Evolutionary conservation across 2,888 invertebrate species (phyloP).

Genomic region (Abscondita cerata): DNA sequence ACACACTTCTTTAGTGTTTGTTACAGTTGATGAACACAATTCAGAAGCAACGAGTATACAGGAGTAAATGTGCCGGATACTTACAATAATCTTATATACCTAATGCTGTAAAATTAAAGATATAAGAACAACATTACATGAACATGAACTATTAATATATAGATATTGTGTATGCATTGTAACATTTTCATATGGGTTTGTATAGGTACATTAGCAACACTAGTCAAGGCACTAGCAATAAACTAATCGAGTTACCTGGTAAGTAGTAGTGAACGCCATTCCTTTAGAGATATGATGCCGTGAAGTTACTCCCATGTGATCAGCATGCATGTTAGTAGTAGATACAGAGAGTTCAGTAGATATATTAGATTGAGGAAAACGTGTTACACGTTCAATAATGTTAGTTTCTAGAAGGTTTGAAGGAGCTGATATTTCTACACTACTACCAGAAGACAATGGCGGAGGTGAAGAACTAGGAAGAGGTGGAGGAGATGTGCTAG

Average conservation of each 20-base stretch:
- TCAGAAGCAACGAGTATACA: slow-evolving; percentile 1
- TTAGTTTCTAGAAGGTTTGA: background rate
- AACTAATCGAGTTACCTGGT: slow-evolving; percentile 22
- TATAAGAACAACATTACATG: too few species aligned
- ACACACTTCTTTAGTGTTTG: slow-evolving; percentile 3
- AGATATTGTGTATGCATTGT: too few species aligned
- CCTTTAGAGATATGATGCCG: slow-evolving; percentile 15
- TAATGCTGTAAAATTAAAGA: too few species aligned
- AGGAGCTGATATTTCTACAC: background rate
- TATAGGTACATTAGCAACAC: too few species aligned
- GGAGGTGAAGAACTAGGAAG: slow-evolving; percentile 21
- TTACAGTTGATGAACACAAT: background rate
- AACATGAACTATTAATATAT: too few species aligned
- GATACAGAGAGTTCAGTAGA: slow-evolving; percentile 41
- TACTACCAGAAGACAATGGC: background rate
- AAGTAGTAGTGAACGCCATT: slow-evolving; percentile 11
- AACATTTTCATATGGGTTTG: too few species aligned
- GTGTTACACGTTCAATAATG: slow-evolving; percentile 28
- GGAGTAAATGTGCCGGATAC: background rate
- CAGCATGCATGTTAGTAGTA: slow-evolving; percentile 42
- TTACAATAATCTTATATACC: too few species aligned
- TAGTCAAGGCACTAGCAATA: too few species aligned
- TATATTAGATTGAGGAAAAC: slow-evolving; percentile 31
- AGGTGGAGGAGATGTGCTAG: slow-evolving; percentile 38
- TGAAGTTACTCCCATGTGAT: slow-evolving; percentile 24